Evolutionary conservation across 2,888 invertebrate species (phyloP).

Genomic region (Ellobium chinense): DNA sequence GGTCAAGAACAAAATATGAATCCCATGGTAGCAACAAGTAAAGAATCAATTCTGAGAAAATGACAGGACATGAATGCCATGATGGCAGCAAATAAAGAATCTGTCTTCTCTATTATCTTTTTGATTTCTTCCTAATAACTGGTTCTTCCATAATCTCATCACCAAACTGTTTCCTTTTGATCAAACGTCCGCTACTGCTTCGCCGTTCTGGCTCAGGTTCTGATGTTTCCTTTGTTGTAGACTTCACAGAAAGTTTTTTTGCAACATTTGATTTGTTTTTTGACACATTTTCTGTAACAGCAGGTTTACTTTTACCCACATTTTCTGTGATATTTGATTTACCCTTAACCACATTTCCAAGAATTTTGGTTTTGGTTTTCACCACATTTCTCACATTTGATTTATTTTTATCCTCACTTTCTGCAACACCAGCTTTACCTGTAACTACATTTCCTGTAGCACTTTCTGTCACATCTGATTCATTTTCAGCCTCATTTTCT

Average conservation of each 20-base stretch:
- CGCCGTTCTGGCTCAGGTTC: not conserved
- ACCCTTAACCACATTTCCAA: too few species aligned
- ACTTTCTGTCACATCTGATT: not conserved
- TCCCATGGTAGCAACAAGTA: too few species aligned
- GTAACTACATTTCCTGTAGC: not conserved
- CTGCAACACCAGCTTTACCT: not conserved
- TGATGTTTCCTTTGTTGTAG: not conserved
- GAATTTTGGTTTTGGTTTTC: not conserved
- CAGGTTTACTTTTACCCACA: too few species aligned
- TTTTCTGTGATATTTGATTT: too few species aligned
- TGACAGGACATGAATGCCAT: too few species aligned
- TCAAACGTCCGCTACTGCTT: conserved; percentile 34
- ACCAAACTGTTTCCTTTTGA: conserved; percentile 32
- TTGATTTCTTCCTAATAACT: not conserved
- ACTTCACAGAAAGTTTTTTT: not conserved
- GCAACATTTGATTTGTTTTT: too few species aligned
- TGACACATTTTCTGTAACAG: too few species aligned
- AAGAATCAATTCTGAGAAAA: too few species aligned
- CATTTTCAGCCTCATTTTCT: too few species aligned
- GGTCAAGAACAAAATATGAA: too few species aligned
- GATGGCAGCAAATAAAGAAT: too few species aligned
- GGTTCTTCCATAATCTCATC: conserved; percentile 16
- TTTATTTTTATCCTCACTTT: not conserved
- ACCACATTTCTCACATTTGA: not conserved
- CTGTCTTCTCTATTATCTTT: not conserved